phyloP scores from a whole-genome alignment of 2,797 vertebrate species.

The Menidia menidia region DNA sequence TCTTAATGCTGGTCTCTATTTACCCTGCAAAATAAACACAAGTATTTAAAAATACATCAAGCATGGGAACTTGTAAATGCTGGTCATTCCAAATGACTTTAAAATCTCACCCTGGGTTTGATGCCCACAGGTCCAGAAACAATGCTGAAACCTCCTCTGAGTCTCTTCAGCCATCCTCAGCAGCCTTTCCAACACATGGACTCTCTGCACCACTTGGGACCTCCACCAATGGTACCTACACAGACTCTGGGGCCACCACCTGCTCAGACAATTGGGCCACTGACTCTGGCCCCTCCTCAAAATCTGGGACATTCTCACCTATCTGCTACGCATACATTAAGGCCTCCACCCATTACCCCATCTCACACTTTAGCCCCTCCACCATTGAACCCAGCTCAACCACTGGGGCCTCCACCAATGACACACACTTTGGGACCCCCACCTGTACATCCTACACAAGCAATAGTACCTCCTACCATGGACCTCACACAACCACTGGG shows the following conservation, averaged over 20 bases:
- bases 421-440: slow-evolving; percentile 67
- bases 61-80: neutral
- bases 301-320: slow-evolving; percentile 64
- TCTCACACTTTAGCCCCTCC: slow-evolving; percentile 69
- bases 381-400: slow-evolving; percentile 61
- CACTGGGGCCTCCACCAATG: slow-evolving; percentile 67
- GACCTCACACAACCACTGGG: slow-evolving; percentile 66
- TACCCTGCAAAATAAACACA: no score
- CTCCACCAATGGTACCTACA: slow-evolving; percentile 71
- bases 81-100: neutral
- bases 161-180: slow-evolving; percentile 84
- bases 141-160: slow-evolving; percentile 78
- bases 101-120: neutral
- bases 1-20: no score
- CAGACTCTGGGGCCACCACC: slow-evolving; percentile 71
- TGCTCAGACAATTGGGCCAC: slow-evolving; percentile 64
- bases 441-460: slow-evolving; percentile 64
- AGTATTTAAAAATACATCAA: no score
- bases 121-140: slow-evolving; percentile 79
- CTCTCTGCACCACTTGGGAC: slow-evolving; percentile 75
- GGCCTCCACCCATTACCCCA: slow-evolving; percentile 68
- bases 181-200: slow-evolving; percentile 80
- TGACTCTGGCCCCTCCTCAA: slow-evolving; percentile 55
- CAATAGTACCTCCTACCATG: slow-evolving; percentile 67
- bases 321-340: slow-evolving; percentile 63